These are phyloP conservation scores for Meloidogyne floridensis DNA, from an alignment of 1,140 invertebrate species.

Conservation along the genomic window DNA sequence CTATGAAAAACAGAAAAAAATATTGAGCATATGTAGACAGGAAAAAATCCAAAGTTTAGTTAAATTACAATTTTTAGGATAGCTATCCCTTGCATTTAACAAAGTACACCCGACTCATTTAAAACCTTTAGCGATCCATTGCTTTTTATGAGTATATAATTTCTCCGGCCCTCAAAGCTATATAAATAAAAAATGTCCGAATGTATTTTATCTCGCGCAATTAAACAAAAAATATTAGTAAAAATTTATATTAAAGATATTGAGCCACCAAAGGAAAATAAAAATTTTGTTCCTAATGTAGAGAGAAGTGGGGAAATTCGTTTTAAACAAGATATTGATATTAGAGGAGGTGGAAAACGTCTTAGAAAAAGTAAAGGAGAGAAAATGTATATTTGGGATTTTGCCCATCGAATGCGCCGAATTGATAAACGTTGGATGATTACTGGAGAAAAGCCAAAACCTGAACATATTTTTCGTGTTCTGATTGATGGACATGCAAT, in stretches of 20 bases:
- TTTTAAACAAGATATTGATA: slow-evolving; percentile 3
- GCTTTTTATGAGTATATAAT: no score
- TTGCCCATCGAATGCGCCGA: neutral
- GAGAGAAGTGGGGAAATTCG: neutral
- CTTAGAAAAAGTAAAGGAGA: neutral
- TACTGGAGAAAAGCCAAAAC: neutral
- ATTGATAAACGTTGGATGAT: neutral
- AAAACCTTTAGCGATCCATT: no score
- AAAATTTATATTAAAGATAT: neutral
- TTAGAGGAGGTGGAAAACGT: neutral
- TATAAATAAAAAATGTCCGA: no score
- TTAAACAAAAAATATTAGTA: neutral
- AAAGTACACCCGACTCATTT: no score
- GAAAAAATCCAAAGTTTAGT: no score
- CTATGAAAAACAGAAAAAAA: no score
- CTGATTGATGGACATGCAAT: slow-evolving; percentile 8
- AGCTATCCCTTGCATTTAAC: no score
- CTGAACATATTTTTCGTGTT: neutral
- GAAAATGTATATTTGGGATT: neutral
- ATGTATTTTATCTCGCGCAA: no score
- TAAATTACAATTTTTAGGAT: no score
- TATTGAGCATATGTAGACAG: no score
- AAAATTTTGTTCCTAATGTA: neutral
- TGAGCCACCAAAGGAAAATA: neutral
- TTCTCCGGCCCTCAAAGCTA: no score